A percentile compares a stretch with the other conserved stretches of the same genome.
phyloP scores from a whole-genome alignment of 2,888 invertebrate genomes.

The Autographa pulchrina region DNA sequence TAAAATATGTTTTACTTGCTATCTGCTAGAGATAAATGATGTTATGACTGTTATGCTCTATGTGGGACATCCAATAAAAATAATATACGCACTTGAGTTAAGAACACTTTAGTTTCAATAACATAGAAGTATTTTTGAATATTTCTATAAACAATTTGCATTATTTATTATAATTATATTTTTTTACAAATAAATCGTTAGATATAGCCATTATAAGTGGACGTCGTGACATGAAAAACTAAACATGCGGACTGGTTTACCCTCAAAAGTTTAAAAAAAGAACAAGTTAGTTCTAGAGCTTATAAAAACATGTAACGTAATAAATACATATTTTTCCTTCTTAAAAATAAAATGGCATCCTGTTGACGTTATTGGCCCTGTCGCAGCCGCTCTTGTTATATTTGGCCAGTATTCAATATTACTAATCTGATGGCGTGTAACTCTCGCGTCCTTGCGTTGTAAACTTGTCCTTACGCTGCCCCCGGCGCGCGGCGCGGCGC shows the following conservation, averaged over 20 bases:
- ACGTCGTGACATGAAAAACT: constrained; percentile 1
- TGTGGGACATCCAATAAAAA: constrained; percentile 30
- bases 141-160: constrained; percentile 6
- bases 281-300: neutral
- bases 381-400: constrained; percentile 48
- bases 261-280: constrained; percentile 10
- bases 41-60: constrained; percentile 23
- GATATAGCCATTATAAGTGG: neutral
- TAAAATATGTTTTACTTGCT: constrained; percentile 30
- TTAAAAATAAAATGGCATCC: constrained; percentile 37
- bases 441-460: constrained; percentile 25
- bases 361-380: constrained; percentile 48
- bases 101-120: constrained; percentile 7
- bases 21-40: constrained; percentile 32
- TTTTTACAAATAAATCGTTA: constrained; percentile 2
- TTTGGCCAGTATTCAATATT: constrained; percentile 74
- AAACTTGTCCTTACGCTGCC: constrained; percentile 45
- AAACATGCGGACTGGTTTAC: constrained; percentile 1
- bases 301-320: neutral
- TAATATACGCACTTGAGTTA: constrained; percentile 18
- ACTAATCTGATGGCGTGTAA: constrained; percentile 54
- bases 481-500: constrained; percentile 28
- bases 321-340: constrained; percentile 23
- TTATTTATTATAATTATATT: neutral
- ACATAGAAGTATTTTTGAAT: neutral